These are phyloP conservation scores for Daboia siamensis DNA, from an alignment of 2,113 vertebrate genomes.

Conservation along the genomic window DNA sequence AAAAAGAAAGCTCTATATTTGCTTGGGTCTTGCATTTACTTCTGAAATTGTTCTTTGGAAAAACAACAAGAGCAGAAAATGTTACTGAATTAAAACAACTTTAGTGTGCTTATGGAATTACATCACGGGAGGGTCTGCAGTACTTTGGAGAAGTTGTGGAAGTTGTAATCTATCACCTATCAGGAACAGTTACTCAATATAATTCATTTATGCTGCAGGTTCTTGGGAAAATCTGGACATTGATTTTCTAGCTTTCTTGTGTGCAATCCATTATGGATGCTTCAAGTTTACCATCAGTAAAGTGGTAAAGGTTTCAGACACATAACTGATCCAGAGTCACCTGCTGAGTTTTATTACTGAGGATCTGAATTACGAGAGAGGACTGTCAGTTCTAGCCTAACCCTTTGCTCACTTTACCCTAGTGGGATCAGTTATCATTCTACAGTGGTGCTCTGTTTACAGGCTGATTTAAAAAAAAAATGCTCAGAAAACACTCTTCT, in stretches of 20 bases:
- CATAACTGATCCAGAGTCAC: not conserved
- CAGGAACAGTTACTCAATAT: not conserved
- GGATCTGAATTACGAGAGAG: not conserved
- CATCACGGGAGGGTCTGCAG: not conserved
- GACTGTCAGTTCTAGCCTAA: not conserved
- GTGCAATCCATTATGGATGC: not conserved
- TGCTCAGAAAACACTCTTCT: not conserved
- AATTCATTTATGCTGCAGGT: not conserved
- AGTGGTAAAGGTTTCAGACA: not conserved
- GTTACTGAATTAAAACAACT: not conserved
- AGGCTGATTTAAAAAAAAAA: not conserved
- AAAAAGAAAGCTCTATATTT: not conserved
- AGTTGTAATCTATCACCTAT: not conserved
- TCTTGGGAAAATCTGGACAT: not conserved
- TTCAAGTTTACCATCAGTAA: not conserved
- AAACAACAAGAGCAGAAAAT: not conserved
- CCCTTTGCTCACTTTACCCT: not conserved
- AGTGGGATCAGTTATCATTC: not conserved
- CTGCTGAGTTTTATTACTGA: not conserved
- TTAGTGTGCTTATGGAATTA: not conserved
- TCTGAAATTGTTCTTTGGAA: not conserved
- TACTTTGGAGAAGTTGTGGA: not conserved
- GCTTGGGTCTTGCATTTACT: not conserved
- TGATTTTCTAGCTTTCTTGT: not conserved
- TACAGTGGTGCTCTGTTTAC: not conserved